Base-by-base conservation (phyloP, 2,888 invertebrate species). In the Chrysolina americana region DNA sequence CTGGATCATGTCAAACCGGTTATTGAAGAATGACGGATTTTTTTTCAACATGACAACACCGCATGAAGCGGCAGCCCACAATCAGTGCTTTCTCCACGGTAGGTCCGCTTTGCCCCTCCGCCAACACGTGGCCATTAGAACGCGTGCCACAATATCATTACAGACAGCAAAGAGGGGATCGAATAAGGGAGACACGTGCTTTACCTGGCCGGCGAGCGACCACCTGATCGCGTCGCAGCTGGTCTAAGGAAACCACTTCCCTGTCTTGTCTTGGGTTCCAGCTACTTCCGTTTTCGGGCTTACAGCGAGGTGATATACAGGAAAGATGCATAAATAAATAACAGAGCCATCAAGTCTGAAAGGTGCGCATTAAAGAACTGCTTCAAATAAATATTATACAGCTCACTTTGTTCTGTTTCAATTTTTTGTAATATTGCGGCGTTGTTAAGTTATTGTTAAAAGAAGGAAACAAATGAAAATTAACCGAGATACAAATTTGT, bases 211-310 rank as follows among this genome's bases (percentile, higher is more conserved):
- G 77, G 50, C 81, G 80, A 82, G 50, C 81, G 80, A 82, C 82
- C 83, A 83, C 83, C 83, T 82, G 83, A 83, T 83, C 79, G 81
- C 80, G 73, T 79, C 79, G 74, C 81, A 81, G 82, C 81, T 79
- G 82, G 75, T 73, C 70, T 64, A 48, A 78, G 76, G 73, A 79
- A 77, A 68, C 76, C 78, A n/a, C n/a, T n/a, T n/a, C 79, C 73
- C 78, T 79, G 77, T 79, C 78, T 66, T 73, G 66, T 66, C 74
- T 79, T 62, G 74, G 74, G 76, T 79, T 75, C 71, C 70, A 65
- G 70, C 80, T 74, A 78, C 78, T 80, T 80, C 80, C 80, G 79
- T 69, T 78, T 48, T 69, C 59, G 23, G 19, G 15, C 13, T 28
- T 28, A 28, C 28, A 28, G 11, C 17, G 19, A 8, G 11, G 19